Evolutionary conservation across 1,140 invertebrate species (phyloP), one percentile per base, ranked within the genome.

Genomic region (Camponotus vicinus): DNA sequence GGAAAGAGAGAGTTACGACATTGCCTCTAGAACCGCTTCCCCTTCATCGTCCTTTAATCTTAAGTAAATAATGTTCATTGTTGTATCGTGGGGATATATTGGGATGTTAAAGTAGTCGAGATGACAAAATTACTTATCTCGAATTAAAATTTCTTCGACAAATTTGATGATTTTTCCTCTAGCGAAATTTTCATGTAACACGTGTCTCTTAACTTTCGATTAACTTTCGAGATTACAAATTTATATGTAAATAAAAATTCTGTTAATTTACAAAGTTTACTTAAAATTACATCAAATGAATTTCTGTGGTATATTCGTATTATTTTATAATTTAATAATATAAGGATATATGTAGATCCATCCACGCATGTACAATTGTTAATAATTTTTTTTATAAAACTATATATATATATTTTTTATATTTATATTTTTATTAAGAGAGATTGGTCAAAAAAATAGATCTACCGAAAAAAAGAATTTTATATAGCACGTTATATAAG

Each of bases 1-100:
- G 27, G 3, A 40, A 37, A 40, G 49, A 52, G 49, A 52, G 13
- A 52, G 57, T 32, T 45, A 63, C 37, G 37, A 27, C 57, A 45
- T 61, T 77, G 21, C 21, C 9, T 27, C 3, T 3, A 52, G 40
- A 27, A n/a, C 3, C 13, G 3, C 8, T 40, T 67, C 8, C n/a
- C 32, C 63, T 55, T 32, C 11, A 21, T 79, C 40, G 11, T 79
- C 2, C 34, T 80, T 80, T 57, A 11, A 55, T 80, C 15, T 69
- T 15, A 37, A 7, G n/a, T 57, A 57, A 80, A 80, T 69, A 40
- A 27, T 80, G 37, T 11, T 78, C 42, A 52, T 67, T 27, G 32
- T 67, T 55, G 15, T 40, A 42, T 27, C 6, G 27, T 1, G 27
- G 27, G 27, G 27, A 8, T 32, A 13, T 15, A 3, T 13, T 32